Conservation (phyloP, 1,140 invertebrate genomes). For the Drosophila athabasca region DNA sequence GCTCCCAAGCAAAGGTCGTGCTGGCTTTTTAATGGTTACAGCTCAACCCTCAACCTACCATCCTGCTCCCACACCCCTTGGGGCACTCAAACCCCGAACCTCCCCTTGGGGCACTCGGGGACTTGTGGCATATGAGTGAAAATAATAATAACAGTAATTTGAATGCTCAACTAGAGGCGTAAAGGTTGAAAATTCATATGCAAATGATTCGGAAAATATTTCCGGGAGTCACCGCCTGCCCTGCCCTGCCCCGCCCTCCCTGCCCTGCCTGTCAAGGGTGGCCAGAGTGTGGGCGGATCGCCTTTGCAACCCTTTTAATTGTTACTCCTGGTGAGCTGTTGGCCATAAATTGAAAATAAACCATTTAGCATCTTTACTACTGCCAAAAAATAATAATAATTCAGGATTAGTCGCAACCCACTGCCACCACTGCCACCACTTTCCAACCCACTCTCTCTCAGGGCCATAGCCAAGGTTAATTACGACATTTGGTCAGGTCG, state of each 20-base stretch:
- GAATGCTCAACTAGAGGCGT: constrained; percentile 70
- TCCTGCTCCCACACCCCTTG: not conserved
- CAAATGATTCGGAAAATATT: constrained; percentile 73
- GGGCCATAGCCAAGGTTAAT: constrained; percentile 62
- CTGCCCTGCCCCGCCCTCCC: too few species aligned
- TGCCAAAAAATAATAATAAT: constrained; percentile 73
- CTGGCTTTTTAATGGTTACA: constrained; percentile 68
- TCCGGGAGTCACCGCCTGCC: not conserved
- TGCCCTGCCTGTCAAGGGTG: too few species aligned
- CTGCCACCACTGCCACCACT: constrained; percentile 9
- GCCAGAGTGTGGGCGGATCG: not conserved
- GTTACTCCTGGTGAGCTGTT: constrained; percentile 25
- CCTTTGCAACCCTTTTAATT: constrained; percentile 56
- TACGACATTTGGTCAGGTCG: constrained; percentile 79
- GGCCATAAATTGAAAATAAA: constrained; percentile 80
- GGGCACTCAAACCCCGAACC: constrained; percentile 1
- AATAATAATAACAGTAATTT: constrained; percentile 82
- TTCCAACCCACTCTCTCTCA: not conserved
- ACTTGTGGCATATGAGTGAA: constrained; percentile 72
- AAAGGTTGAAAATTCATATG: constrained; percentile 80
- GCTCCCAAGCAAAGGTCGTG: constrained; percentile 72
- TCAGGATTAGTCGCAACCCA: constrained; percentile 76
- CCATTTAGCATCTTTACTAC: constrained; percentile 64
- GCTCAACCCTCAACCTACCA: constrained; percentile 32
- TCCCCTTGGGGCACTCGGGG: constrained; percentile 2